Base-by-base conservation (phyloP, 2,113 vertebrate genomes). In the Mesitornis unicolor region DNA sequence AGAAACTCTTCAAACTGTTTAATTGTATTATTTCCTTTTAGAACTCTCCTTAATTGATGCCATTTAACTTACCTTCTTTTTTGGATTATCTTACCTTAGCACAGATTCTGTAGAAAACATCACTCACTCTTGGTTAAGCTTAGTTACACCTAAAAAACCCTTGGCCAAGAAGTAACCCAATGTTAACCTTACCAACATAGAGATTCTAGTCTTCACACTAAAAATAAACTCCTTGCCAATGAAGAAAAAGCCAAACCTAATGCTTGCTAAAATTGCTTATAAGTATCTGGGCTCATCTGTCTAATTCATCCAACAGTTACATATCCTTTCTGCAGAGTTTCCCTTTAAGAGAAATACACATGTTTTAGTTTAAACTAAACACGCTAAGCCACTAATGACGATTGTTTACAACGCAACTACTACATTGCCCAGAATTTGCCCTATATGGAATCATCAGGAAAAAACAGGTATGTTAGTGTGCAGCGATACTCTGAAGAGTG, bases 1-100 rank as follows among this genome's bases (percentile, higher is more conserved):
- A 75, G 47, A 85, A 87, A 63, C 43, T 74, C 70, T 87, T 84
- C 43, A 71, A 65, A 54, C 19, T 50, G 54, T 51, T 81, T 36
- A 75, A 90, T 20, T 82, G 24, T 19, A 75, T 73, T 77, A 56
- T 29, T 69, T 71, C 47, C 67, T 75, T 90, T 68, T 80, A 59
- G 70, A 93, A 25, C 18, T 82, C 86, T 36, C 36, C 64, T 93
- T 74, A 63, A 84, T 38, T 57, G 16, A 56, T 35, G 56, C 24
- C 53, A 67, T 71, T 78, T 57, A 68, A 78, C 18, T 67, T 63
- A 7, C 16, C 33, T 59, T 75, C 60, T 40, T 68, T 68, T 79
- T 54, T 35, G 61, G 40, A 73, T 83, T 56, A 51, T 51, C 22
- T 48, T 35, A 63, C 11, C 25, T 45, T 48, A n/a, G 31, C 60